Evolutionary conservation across 2,113 vertebrate genomes (phyloP).

Genomic region (Labeo catla): DNA sequence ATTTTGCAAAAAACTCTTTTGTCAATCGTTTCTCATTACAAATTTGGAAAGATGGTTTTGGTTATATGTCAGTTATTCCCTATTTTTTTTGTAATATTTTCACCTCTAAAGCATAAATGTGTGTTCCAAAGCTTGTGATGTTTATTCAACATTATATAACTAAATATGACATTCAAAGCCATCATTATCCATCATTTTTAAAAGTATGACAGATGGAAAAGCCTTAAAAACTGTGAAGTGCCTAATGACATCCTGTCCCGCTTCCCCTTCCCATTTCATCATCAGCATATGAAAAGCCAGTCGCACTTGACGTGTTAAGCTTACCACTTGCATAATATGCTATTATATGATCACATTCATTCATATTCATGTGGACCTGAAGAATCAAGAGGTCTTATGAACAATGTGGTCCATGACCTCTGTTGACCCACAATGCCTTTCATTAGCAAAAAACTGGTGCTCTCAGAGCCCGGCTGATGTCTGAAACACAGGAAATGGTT

Average conservation of each 20-base stretch:
- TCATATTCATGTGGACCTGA: slow-evolving; percentile 13
- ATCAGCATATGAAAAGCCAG: slow-evolving; percentile 19
- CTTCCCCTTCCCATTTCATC: background rate
- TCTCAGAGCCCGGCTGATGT: slow-evolving; percentile 36
- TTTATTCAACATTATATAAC: background rate
- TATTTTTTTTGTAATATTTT: slow-evolving; percentile 1
- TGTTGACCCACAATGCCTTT: background rate
- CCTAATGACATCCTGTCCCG: background rate
- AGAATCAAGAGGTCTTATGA: slow-evolving; percentile 10
- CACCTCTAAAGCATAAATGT: background rate
- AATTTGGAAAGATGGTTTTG: background rate
- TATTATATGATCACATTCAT: slow-evolving; percentile 2
- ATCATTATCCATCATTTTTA: background rate
- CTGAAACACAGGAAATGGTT: slow-evolving; percentile 63
- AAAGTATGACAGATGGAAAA: background rate
- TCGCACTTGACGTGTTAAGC: slow-evolving; percentile 5
- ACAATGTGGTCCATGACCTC: slow-evolving; percentile 13
- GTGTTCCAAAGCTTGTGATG: background rate
- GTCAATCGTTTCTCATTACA: background rate
- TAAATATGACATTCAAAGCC: background rate
- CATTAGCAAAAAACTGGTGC: background rate
- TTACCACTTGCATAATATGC: slow-evolving; percentile 2
- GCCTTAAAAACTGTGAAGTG: slow-evolving; percentile 7
- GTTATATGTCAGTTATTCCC: background rate
- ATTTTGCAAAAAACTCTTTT: background rate